Percentiles rank a stretch among this genome's conserved stretches.
These are phyloP conservation scores for Choristoneura rosaceana DNA, from an alignment of 2,888 invertebrate species.

Conservation along the genomic window DNA sequence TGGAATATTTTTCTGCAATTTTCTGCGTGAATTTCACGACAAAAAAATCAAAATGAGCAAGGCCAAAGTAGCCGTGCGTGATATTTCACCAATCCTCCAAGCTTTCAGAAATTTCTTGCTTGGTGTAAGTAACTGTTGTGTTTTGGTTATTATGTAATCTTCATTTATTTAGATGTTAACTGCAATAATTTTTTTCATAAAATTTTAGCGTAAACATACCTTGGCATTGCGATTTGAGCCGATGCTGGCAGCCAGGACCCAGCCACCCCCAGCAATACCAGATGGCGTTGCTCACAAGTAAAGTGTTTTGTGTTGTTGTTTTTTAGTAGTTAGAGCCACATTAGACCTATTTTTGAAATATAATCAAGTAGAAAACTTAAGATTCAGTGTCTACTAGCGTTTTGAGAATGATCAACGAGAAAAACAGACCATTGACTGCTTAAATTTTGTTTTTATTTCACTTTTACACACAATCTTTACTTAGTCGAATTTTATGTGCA, in stretches of 20 bases:
- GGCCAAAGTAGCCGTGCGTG: conserved; percentile 83
- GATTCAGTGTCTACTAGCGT: too few relatives aligned
- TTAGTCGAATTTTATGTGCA: too few relatives aligned
- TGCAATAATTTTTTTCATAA: conserved; percentile 39
- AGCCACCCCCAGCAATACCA: conserved; percentile 92
- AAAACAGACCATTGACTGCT: too few relatives aligned
- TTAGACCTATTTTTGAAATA: background rate
- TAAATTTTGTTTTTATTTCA: too few relatives aligned
- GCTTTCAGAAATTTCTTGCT: conserved; percentile 87
- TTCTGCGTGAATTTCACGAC: background rate
- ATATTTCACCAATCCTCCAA: conserved; percentile 88
- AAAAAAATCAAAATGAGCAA: conserved; percentile 64
- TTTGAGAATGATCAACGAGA: too few relatives aligned
- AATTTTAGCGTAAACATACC: conserved; percentile 85
- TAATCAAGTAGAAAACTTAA: too few relatives aligned
- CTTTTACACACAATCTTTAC: too few relatives aligned
- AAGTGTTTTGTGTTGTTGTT: conserved; percentile 44
- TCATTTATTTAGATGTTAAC: conserved; percentile 23
- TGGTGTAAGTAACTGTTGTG: conserved; percentile 81
- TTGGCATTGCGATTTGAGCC: conserved; percentile 89
- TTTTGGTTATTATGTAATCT: conserved; percentile 40
- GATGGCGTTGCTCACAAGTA: conserved; percentile 91
- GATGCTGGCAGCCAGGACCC: conserved; percentile 89
- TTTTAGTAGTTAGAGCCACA: background rate
- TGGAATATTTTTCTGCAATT: conserved; percentile 7